phyloP scores from a whole-genome alignment of 2,888 invertebrate genomes.

The Sussaba pulchella region DNA sequence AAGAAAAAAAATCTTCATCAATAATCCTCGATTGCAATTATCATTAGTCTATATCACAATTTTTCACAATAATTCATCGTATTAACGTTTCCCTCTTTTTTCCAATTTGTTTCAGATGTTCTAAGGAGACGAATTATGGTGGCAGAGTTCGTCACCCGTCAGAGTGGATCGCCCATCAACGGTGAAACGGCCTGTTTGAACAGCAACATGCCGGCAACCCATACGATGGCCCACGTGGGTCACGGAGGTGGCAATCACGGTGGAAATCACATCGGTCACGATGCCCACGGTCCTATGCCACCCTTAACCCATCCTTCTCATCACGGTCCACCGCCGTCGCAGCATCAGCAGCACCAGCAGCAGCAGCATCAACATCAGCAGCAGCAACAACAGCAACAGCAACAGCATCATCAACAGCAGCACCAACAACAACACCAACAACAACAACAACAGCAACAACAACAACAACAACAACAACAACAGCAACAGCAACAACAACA shows the following conservation, averaged over 20 bases:
- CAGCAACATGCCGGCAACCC: conserved; percentile 83
- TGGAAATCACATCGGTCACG: conserved; percentile 68
- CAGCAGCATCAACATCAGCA: conserved; percentile 72
- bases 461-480: conserved; percentile 83
- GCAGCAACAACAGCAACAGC: conserved; percentile 83
- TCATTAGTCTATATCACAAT: background rate
- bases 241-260: conserved; percentile 73
- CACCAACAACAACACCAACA: conserved; percentile 65
- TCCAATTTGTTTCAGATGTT: conserved; percentile 79
- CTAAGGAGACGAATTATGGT: conserved; percentile 89
- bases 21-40: no score
- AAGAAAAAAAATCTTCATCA: no score
- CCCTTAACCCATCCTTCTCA: conserved; percentile 79
- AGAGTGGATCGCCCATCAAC: conserved; percentile 89
- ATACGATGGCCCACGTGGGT: conserved; percentile 82
- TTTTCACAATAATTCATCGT: background rate
- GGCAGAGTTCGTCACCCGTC: conserved; percentile 93
- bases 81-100: background rate
- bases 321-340: conserved; percentile 75
- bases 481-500: conserved; percentile 74
- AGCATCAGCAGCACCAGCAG: conserved; percentile 76
- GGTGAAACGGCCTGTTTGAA: conserved; percentile 89
- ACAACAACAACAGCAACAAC: conserved; percentile 74
- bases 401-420: conserved; percentile 70
- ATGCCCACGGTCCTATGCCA: conserved; percentile 80